Evolutionary conservation across 1,140 invertebrate genomes (phyloP).

Genomic region (Hydropsyche tenuis): DNA sequence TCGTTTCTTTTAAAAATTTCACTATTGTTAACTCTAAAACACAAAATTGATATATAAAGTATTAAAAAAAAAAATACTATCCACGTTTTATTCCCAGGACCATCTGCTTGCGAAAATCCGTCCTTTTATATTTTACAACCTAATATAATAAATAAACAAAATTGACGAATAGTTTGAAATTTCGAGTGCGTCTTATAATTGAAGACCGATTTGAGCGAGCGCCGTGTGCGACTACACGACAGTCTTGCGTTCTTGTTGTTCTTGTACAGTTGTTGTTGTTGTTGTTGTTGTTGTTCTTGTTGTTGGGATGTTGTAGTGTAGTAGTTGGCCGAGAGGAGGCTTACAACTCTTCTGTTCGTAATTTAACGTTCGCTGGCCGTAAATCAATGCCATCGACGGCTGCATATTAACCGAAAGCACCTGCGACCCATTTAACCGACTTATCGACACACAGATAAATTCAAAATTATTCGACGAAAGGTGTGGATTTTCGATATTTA

Average conservation of each 20-base stretch:
- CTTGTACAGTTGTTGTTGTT: not conserved
- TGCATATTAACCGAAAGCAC: conserved; percentile 8
- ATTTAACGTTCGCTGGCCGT: conserved; percentile 5
- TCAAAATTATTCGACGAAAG: too few species aligned
- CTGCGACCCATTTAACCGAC: conserved; percentile 3
- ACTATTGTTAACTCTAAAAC: too few species aligned
- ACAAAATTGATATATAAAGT: too few species aligned
- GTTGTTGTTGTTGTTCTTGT: not conserved
- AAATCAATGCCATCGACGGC: not conserved
- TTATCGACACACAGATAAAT: conserved; percentile 7
- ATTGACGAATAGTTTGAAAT: too few species aligned
- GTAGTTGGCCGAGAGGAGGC: not conserved
- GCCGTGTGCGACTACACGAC: conserved; percentile 5
- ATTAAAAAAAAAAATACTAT: too few species aligned
- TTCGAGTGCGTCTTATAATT: too few species aligned
- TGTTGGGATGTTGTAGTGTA: not conserved
- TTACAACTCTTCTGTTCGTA: conserved; percentile 17
- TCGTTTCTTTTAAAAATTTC: too few species aligned
- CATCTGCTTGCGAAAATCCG: too few species aligned
- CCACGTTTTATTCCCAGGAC: too few species aligned
- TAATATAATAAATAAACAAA: too few species aligned
- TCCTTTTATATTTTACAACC: too few species aligned
- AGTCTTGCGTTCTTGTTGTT: not conserved
- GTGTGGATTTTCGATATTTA: too few species aligned
- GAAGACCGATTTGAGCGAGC: not conserved